Percentiles rank a stretch among this genome's conserved stretches.
phyloP scores from a whole-genome alignment of 2,113 vertebrate genomes.

The Ancistrus triradiatus region DNA sequence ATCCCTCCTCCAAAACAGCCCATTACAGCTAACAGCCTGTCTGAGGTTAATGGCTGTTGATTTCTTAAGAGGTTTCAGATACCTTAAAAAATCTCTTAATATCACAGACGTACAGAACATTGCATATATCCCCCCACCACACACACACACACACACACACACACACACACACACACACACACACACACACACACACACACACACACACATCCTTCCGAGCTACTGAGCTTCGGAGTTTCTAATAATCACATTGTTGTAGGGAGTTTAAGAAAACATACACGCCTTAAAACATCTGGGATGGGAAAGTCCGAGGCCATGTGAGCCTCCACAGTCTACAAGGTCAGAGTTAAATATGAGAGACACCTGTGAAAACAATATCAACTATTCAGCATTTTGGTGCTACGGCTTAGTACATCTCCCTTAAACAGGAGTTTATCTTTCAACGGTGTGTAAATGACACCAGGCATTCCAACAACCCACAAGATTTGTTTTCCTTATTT shows the following conservation, averaged over 20 bases:
- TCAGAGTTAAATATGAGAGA: too few species aligned
- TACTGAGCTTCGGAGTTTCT: conserved; percentile 9
- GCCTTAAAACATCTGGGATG: conserved; percentile 40
- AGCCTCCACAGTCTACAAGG: conserved; percentile 26
- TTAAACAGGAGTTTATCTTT: not conserved
- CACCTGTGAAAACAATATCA: too few species aligned
- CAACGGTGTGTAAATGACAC: not conserved
- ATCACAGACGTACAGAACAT: not conserved
- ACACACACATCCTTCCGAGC: conserved; percentile 8
- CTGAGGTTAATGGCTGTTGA: not conserved
- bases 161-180: conserved; percentile 4
- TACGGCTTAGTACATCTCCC: too few species aligned
- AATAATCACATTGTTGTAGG: conserved; percentile 14
- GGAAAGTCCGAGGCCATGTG: not conserved
- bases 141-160: not conserved
- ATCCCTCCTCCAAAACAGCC: not conserved
- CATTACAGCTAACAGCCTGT: not conserved
- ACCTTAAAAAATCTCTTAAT: not conserved
- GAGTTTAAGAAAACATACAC: conserved; percentile 29
- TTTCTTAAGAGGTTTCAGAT: not conserved
- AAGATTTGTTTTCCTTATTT: not conserved
- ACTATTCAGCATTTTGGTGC: too few species aligned
- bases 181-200: conserved; percentile 12
- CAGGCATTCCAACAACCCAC: not conserved
- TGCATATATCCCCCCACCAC: not conserved